These are phyloP conservation scores for Delphinapterus leucas DNA, from an alignment of 2,113 vertebrate genomes.

Conservation along the genomic window DNA sequence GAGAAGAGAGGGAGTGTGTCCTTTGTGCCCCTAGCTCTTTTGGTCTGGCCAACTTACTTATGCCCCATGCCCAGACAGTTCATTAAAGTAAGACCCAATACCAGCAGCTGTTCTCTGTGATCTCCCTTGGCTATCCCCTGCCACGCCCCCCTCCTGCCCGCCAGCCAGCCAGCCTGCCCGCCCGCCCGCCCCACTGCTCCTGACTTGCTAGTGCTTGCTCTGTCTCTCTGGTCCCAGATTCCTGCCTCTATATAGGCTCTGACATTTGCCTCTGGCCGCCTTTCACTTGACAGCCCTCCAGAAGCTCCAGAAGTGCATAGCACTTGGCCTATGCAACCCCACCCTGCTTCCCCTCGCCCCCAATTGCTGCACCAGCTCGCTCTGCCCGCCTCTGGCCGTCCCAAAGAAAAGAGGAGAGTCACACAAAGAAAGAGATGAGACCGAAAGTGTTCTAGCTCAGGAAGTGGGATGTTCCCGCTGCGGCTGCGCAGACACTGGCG, in stretches of 20 bases:
- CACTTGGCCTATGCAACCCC: conserved; percentile 52
- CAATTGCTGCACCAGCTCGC: background rate
- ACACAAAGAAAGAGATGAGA: background rate
- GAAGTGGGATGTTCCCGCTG: background rate
- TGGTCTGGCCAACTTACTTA: conserved; percentile 57
- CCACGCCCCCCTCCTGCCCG: conserved; percentile 56
- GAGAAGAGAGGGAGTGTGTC: conserved; percentile 24
- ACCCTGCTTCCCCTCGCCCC: background rate
- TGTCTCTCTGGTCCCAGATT: conserved; percentile 69
- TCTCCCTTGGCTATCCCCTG: conserved; percentile 64
- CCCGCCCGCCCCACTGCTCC: conserved; percentile 55
- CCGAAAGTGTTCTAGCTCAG: background rate
- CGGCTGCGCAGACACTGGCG: background rate
- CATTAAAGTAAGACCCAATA: conserved; percentile 62
- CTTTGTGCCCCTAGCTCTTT: conserved; percentile 50
- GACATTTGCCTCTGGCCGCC: conserved; percentile 69
- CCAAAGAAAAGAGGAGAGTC: conserved; percentile 7
- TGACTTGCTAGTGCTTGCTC: conserved; percentile 72
- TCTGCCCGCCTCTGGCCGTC: background rate
- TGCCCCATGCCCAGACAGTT: conserved; percentile 55
- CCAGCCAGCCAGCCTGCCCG: conserved; percentile 48
- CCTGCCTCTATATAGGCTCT: conserved; percentile 74
- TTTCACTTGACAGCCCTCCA: conserved; percentile 67
- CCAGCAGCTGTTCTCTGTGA: conserved; percentile 71
- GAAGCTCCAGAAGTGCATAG: conserved; percentile 29